Base-by-base conservation (phyloP, 2,113 vertebrate species). In the Spea bombifrons region DNA sequence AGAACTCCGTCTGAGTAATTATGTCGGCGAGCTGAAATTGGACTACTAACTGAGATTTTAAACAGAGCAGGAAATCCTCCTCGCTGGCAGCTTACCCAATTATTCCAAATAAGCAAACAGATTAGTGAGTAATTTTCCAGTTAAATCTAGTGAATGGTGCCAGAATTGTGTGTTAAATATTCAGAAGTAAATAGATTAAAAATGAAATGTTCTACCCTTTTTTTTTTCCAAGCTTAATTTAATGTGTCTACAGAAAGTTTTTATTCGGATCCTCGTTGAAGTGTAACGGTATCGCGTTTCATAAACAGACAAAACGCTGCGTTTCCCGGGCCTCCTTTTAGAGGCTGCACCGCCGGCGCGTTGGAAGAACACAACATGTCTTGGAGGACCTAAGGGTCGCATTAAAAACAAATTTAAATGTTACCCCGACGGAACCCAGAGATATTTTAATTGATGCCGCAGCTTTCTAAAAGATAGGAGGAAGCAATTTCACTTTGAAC, bases 1-100 rank as follows among this genome's bases (percentile, higher is more conserved):
- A 97, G 91, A 94, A 94, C 95, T 96, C 97, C 97, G 97, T 97
- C 96, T 97, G 96, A 97, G 96, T 98, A 99, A 98, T 99, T 99
- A 99, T 96, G 95, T 95, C 93, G 94, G 94, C 94, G 94, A 96
- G 95, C 94, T 91, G 93, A 96, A 96, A 98, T 96, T 94, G 95
- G 95, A 97, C 96, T 96, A 94, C 95, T 96, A 95, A 94, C 94
- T 95, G 92, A 95, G 94, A 97, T 95, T 96, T 97, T 96, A 93
- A 95, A 95, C 94, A 92, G 94, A 94, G 93, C 94, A 96, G 94
- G 95, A 94, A 96, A 97, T 95, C 95, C 95, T 96, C 90, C 89
- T 92, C 87, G 91, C 94, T 95, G 95, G 96, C 96, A 96, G 94
- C 94, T 92, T 91, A 96, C 96, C 97, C 96, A 98, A 97, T 97